These are phyloP conservation scores for Rhimphoctona megacephalus DNA, from an alignment of 2,888 invertebrate genomes.

Conservation along the genomic window DNA sequence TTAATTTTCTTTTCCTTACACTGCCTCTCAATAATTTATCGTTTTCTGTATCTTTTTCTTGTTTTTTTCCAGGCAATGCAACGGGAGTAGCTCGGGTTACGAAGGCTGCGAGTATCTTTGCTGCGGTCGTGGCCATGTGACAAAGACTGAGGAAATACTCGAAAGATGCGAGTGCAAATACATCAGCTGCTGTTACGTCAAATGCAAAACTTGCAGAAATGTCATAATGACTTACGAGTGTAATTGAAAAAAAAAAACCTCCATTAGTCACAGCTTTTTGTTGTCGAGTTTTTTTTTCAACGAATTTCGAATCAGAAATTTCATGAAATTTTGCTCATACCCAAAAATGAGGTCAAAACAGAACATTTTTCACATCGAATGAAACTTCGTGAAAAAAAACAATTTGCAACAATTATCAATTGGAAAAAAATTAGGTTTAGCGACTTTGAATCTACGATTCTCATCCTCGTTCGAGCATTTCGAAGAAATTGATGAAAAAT, in stretches of 20 bases:
- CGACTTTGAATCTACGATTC: background rate
- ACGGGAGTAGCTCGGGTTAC: conserved; percentile 88
- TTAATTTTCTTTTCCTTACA: conserved; percentile 17
- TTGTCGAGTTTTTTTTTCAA: background rate
- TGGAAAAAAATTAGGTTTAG: background rate
- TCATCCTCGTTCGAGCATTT: background rate
- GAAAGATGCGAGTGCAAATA: conserved; percentile 94
- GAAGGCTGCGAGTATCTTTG: conserved; percentile 93
- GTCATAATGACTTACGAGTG: conserved; percentile 91
- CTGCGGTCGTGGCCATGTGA: conserved; percentile 92
- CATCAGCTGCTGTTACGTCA: conserved; percentile 95
- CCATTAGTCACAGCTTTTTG: background rate
- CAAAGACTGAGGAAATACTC: conserved; percentile 88
- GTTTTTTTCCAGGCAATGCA: conserved; percentile 88
- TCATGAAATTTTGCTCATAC: background rate
- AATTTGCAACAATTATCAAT: background rate
- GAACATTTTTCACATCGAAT: background rate
- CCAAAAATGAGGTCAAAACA: background rate
- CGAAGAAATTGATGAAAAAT: conserved; percentile 11
- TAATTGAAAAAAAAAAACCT: conserved; percentile 84
- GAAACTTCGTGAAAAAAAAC: background rate
- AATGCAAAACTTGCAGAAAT: conserved; percentile 92
- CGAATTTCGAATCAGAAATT: background rate
- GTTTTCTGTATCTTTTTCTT: conserved; percentile 62
- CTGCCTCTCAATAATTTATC: conserved; percentile 31